These are phyloP conservation scores for Pipistrellus pygmaeus DNA, from an alignment of 2,797 vertebrate genomes.

Conservation along the genomic window DNA sequence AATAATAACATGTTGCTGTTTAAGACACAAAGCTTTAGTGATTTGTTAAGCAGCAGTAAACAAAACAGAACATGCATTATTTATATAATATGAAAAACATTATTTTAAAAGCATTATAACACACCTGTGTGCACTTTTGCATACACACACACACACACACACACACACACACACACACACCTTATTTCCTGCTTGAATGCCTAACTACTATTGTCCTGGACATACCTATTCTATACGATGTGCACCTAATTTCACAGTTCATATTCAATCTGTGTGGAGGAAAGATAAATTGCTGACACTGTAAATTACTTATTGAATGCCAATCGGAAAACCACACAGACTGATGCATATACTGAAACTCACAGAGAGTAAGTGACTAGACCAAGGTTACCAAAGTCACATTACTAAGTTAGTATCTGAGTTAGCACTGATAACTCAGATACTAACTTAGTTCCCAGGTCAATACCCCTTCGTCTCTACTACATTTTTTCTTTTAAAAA, in stretches of 20 bases:
- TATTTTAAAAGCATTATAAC: slow-evolving; percentile 11
- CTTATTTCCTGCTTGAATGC: slow-evolving; percentile 43
- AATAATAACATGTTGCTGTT: slow-evolving; percentile 11
- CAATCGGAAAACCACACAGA: slow-evolving; percentile 26
- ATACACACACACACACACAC: neutral
- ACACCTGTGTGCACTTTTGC: neutral
- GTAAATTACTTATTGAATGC: slow-evolving; percentile 32
- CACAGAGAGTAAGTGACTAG: neutral
- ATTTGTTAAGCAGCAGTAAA: neutral
- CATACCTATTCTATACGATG: neutral
- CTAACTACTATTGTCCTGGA: neutral
- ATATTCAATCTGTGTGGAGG: neutral
- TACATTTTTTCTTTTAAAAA: slow-evolving; percentile 12
- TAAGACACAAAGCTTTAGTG: neutral
- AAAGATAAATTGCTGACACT: slow-evolving; percentile 46
- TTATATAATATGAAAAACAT: neutral
- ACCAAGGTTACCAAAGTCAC: slow-evolving; percentile 29
- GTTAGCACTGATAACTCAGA: neutral
- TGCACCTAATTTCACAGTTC: slow-evolving; percentile 30
- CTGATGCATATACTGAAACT: neutral
- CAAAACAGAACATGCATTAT: neutral
- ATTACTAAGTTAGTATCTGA: slow-evolving; percentile 1
- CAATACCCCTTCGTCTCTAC: neutral
- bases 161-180: neutral
- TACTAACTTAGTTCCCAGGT: neutral